phyloP scores from a whole-genome alignment of 2,888 invertebrate species.

The Dromius quadrimaculatus region DNA sequence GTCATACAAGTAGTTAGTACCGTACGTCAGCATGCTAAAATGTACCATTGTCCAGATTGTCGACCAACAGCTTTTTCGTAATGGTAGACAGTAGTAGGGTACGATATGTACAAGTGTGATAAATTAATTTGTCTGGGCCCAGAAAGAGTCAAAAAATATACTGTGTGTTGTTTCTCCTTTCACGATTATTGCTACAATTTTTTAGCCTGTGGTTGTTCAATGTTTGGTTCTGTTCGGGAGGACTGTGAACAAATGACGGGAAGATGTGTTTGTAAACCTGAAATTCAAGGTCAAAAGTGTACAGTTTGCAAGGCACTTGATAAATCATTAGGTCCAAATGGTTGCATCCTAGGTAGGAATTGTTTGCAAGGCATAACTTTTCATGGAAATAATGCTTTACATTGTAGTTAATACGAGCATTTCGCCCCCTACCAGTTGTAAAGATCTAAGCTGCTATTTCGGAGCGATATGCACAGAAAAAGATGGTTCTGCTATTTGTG shows the following conservation, averaged over 20 bases:
- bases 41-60: too few relatives aligned
- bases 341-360: constrained; percentile 73
- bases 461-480: constrained; percentile 84
- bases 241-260: constrained; percentile 96
- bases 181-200: too few relatives aligned
- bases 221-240: constrained; percentile 87
- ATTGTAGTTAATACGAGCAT: constrained; percentile 42
- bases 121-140: too few relatives aligned
- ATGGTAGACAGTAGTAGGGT: too few relatives aligned
- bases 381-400: constrained; percentile 47
- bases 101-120: too few relatives aligned
- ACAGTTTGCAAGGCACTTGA: constrained; percentile 83
- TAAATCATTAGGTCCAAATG: constrained; percentile 81
- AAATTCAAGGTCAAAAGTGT: constrained; percentile 89
- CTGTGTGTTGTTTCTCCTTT: too few relatives aligned
- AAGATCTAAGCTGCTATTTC: constrained; percentile 83
- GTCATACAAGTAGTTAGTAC: too few relatives aligned
- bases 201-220: constrained; percentile 89
- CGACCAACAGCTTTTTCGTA: too few relatives aligned
- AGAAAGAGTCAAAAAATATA: too few relatives aligned
- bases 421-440: constrained; percentile 76
- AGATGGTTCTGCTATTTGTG: constrained; percentile 79
- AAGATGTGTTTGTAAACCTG: constrained; percentile 87
- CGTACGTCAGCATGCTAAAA: too few relatives aligned
- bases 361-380: too few relatives aligned